Base-by-base conservation (phyloP, 2,797 vertebrate genomes). In the Varecia variegata region DNA sequence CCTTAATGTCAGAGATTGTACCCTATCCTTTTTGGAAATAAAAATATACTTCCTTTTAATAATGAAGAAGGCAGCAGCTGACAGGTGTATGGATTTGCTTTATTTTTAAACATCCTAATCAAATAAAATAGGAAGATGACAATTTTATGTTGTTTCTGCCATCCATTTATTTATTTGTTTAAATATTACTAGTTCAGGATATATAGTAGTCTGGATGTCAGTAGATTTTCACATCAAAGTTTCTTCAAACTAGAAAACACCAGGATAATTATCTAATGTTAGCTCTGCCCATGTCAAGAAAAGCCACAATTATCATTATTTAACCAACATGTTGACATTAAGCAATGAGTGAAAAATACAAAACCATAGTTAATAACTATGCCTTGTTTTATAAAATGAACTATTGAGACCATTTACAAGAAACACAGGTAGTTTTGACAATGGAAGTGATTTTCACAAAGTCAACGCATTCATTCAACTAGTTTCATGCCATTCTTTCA, bases 11-110 rank as follows among this genome's bases (percentile, higher is more conserved):
- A 93, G 35, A 92, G 45, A 93, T 83, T 71, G 80, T 17, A 60
- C 8, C 56, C 14, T 68, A 71, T 56, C 94, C 62, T 81, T 60
- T 18, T 68, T 80, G n/a, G 20, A 27, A 21, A 93, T 81, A 90
- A 91, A 95, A 96, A 94, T 65, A 71, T 18, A 76, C 23, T 80
- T 93, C 71, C 73, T 92, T 88, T 88, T 50, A 87, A 82, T 32
- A 67, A 74, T 52, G 35, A 65, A 54, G 27, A 93, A 70, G 14
- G 52, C 50, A 84, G 35, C 62, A 43, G 58, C 11, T 84, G 58
- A 80, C 27, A 73, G 21, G 1, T 88, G 10, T 81, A 5, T 62
- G n/a, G 20, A 90, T 35, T 43, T 15, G 21, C 45, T 80, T 74
- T 88, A 27, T 27, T 73, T 43, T 70, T 92, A 90, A 88, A 93